Evolutionary conservation across 2,113 vertebrate species (phyloP).

Genomic region (Neolamprologus fasciatus): DNA sequence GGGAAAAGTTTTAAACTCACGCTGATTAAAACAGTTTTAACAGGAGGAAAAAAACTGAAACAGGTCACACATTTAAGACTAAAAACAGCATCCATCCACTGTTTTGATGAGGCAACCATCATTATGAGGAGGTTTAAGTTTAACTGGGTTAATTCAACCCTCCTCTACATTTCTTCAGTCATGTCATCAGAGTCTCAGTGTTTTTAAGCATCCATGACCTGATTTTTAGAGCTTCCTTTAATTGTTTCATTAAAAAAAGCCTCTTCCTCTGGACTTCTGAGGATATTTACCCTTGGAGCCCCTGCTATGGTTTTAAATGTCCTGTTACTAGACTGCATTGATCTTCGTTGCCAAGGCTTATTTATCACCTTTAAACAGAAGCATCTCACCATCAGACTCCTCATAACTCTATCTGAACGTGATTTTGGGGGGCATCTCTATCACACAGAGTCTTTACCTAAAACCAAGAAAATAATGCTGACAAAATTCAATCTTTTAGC

Average conservation of each 20-base stretch:
- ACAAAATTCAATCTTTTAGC: not conserved
- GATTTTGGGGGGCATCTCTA: not conserved
- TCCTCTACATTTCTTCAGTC: not conserved
- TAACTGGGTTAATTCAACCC: not conserved
- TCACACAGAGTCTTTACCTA: not conserved
- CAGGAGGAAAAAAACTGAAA: not conserved
- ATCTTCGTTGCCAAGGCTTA: not conserved
- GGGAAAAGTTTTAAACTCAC: not conserved
- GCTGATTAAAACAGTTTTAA: not conserved
- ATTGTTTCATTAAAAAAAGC: not conserved
- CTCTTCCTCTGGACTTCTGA: not conserved
- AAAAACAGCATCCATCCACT: not conserved
- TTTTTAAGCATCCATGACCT: not conserved
- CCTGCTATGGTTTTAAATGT: not conserved
- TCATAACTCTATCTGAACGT: not conserved
- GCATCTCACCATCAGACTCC: not conserved
- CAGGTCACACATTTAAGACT: not conserved
- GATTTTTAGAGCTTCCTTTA: not conserved
- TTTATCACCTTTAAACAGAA: not conserved
- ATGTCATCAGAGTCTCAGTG: not conserved
- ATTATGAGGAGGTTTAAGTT: not conserved
- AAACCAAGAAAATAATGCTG: not conserved
- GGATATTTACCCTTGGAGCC: not conserved
- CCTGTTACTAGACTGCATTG: not conserved
- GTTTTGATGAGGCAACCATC: not conserved